Conservation (phyloP, 2,888 invertebrate species). For the Philonicus albiceps region DNA sequence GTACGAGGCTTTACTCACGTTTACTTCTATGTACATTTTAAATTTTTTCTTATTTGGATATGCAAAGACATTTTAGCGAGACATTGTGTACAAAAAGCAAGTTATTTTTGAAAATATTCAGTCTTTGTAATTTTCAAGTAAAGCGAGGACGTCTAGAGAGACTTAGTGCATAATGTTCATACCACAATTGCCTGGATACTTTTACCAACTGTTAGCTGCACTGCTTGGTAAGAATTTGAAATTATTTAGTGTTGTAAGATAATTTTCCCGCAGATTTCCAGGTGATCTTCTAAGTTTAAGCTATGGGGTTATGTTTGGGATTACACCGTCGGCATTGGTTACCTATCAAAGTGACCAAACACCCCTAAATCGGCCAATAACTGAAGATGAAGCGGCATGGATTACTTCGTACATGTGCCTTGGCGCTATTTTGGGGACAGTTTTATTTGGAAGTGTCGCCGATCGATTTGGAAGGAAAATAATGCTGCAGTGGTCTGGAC, state of each 20-base stretch:
- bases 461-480: constrained; percentile 56
- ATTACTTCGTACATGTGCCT: constrained; percentile 55
- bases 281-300: constrained; percentile 58
- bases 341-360: constrained; percentile 55
- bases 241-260: not conserved
- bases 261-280: constrained; percentile 46
- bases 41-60: not conserved
- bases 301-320: constrained; percentile 58
- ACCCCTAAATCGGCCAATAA: constrained; percentile 54
- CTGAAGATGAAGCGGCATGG: constrained; percentile 53
- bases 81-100: not conserved
- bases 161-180: constrained; percentile 27
- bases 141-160: not conserved
- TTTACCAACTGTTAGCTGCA: constrained; percentile 35
- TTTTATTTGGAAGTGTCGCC: constrained; percentile 55
- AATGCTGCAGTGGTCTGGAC: constrained; percentile 54
- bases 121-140: not conserved
- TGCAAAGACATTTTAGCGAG: not conserved
- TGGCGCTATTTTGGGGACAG: constrained; percentile 55
- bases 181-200: constrained; percentile 39
- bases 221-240: constrained; percentile 41
- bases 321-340: constrained; percentile 56
- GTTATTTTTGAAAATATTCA: not conserved
- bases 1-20: not conserved
- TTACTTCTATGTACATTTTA: not conserved